These are phyloP conservation scores for Heterodera filipjevi DNA, from an alignment of 2,888 invertebrate species.

Conservation along the genomic window DNA sequence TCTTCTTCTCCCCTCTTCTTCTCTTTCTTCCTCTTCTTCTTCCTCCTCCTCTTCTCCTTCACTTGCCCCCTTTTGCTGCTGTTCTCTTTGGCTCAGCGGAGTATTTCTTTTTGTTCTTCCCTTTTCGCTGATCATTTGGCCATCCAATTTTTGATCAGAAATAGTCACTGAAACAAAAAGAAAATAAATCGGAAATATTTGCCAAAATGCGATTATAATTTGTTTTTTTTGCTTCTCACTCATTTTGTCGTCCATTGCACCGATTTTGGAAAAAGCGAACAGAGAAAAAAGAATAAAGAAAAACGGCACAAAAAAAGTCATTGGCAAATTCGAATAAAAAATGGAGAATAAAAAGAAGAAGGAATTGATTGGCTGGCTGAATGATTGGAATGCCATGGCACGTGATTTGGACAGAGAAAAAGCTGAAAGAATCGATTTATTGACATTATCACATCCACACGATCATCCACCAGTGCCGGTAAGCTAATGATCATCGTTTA, in stretches of 20 bases:
- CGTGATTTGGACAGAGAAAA: too few relatives aligned
- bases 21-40: neutral
- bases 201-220: too few relatives aligned
- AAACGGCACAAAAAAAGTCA: neutral
- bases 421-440: too few relatives aligned
- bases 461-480: too few relatives aligned
- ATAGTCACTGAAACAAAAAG: neutral
- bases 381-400: too few relatives aligned
- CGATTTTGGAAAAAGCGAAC: neutral
- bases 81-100: neutral
- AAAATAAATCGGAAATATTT: neutral
- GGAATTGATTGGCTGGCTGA: too few relatives aligned
- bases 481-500: too few relatives aligned
- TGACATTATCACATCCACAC: too few relatives aligned
- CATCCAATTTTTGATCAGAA: neutral
- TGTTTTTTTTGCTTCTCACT: neutral
- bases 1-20: neutral
- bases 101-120: neutral
- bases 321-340: too few relatives aligned
- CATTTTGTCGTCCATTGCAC: neutral
- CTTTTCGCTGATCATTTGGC: neutral
- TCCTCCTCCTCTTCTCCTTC: neutral
- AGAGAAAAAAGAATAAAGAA: neutral
- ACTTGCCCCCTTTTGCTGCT: neutral
- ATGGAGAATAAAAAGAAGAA: too few relatives aligned